Percentiles rank a stretch among this genome's conserved stretches.
Conservation (phyloP, 2,113 vertebrate species). For the Orycteropus afer region DNA sequence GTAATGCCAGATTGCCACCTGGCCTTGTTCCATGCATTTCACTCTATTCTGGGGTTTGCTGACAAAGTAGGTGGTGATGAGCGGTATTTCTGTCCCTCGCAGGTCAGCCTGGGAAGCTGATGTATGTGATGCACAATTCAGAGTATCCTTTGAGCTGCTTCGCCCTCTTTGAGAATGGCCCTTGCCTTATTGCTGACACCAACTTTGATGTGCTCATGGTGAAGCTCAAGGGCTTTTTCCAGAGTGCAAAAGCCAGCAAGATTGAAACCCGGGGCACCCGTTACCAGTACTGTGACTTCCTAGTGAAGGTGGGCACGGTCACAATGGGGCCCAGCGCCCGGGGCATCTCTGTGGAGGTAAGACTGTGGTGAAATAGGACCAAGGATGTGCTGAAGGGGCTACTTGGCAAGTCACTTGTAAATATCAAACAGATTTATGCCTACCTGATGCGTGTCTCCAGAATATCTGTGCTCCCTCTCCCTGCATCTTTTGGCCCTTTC, state of each 20-base stretch:
- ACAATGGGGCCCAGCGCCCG: conserved; percentile 97
- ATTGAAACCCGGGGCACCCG: conserved; percentile 96
- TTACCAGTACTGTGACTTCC: conserved; percentile 97
- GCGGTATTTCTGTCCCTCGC: not conserved
- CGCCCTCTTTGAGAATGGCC: conserved; percentile 95
- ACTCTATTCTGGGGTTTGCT: not conserved
- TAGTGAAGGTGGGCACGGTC: conserved; percentile 96
- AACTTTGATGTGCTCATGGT: conserved; percentile 98
- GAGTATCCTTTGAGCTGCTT: conserved; percentile 97
- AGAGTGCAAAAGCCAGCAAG: conserved; percentile 98
- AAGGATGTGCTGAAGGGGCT: not conserved
- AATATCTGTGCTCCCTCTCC: not conserved
- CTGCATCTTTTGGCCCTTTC: not conserved
- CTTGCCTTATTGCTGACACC: conserved; percentile 93
- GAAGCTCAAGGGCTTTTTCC: conserved; percentile 98
- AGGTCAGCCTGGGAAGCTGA: conserved; percentile 96
- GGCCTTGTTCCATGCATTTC: not conserved
- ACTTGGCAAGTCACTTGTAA: not conserved
- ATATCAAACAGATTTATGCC: not conserved
- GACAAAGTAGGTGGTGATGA: not conserved
- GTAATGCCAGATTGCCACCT: not conserved
- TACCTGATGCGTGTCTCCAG: not conserved
- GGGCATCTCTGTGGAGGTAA: conserved; percentile 97
- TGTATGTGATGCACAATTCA: conserved; percentile 99
- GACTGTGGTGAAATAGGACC: conserved; percentile 1